Percentiles rank a stretch among this genome's conserved stretches.
phyloP scores from a whole-genome alignment of 2,888 invertebrate species.

The Troides helena region DNA sequence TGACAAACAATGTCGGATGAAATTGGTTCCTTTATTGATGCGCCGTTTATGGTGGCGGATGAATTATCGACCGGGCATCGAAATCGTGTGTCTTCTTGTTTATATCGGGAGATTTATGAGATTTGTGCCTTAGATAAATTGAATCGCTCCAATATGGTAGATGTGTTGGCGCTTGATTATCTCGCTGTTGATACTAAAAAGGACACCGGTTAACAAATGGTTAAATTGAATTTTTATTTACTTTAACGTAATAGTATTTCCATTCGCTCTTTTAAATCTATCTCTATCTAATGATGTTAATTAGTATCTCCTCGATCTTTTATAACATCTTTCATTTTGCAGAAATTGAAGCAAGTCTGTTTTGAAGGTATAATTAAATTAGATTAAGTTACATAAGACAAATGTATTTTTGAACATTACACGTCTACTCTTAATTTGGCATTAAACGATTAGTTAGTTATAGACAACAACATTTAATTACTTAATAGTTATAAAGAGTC shows the following conservation, averaged over 20 bases:
- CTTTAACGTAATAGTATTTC: not conserved
- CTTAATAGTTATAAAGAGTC: too few species aligned
- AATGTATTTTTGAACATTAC: too few species aligned
- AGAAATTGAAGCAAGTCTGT: not conserved
- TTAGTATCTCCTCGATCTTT: not conserved
- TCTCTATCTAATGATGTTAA: not conserved
- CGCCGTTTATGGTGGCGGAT: slow-evolving; percentile 55
- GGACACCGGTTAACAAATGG: not conserved
- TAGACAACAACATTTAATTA: too few species aligned
- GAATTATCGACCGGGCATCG: slow-evolving; percentile 54
- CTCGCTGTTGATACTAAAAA: not conserved
- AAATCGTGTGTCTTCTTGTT: slow-evolving; percentile 35
- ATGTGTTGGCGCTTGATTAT: slow-evolving; percentile 13
- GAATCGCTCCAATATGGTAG: slow-evolving; percentile 28
- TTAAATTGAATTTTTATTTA: not conserved
- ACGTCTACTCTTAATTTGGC: too few species aligned
- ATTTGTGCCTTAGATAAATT: slow-evolving; percentile 32
- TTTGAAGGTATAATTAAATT: too few species aligned
- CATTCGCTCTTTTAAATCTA: not conserved
- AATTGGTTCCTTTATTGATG: slow-evolving; percentile 72
- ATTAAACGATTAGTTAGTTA: too few species aligned
- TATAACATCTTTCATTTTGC: not conserved
- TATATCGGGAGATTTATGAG: slow-evolving; percentile 34
- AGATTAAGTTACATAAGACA: too few species aligned
- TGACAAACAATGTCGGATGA: slow-evolving; percentile 73